Base-by-base conservation (phyloP, 2,797 vertebrate genomes). In the Ctenopoma kingsleyae region DNA sequence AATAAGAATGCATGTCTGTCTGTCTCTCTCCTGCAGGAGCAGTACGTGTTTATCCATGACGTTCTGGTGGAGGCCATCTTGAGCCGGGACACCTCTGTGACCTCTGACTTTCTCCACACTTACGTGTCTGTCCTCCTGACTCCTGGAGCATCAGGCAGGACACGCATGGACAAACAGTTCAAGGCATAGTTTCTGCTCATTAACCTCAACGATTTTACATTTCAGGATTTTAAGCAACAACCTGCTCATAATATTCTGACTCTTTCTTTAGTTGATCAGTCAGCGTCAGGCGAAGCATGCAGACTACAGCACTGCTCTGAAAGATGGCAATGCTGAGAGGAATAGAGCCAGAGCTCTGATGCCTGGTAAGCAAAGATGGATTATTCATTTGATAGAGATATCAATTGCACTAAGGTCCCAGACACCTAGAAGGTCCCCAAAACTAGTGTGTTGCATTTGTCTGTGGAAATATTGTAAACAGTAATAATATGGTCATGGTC, bases 31-130 rank as follows among this genome's bases (percentile, higher is more conserved):
- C 47, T 68, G 30, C 49, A 99, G 98, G 97, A 99, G 71, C 98
- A 99, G 71, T 99, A 99, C 9, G 90, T 99, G 56, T 99, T 99
- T 89, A 98, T 98, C 93, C 98, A 99, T 0, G 97, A 99, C 32
- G 95, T 95, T 1, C 43, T 99, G 82, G 96, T 98, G 0, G 98
- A 99, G 89, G 97, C 97, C 0, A 95, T 98, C 82, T 90, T 97
- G 71, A 95, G 96, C 86, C 96, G 96, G 60, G 96, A 97, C 90
- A 99, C 98, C 1, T 95, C 94, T n/a, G 95, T 99, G 51, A 92
- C 92, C 0, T 96, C 96, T 47, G 95, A 91, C 84, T 94, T 95
- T 67, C 96, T 98, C 48, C 97, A 98, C 63, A 89, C 93, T 59
- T 99, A 99, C 0, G 96, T 99, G 43, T 98, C 97, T 22, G 90